A percentile compares a stretch with the other conserved stretches of the same genome.
Evolutionary conservation across 1,140 invertebrate genomes (phyloP).

Genomic region (Polyergus mexicanus): DNA sequence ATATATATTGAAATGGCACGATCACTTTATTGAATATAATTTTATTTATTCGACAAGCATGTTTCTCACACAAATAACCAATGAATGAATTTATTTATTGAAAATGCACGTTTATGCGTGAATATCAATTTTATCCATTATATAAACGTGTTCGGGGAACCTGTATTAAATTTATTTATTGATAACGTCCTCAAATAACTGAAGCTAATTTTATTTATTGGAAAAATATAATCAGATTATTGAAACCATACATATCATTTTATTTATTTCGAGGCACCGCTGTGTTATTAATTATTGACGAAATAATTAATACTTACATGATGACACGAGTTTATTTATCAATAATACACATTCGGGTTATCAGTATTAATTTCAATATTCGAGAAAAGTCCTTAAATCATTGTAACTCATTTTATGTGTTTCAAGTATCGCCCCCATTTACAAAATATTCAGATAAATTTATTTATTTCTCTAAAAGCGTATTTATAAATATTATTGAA

Average conservation of each 20-base stretch:
- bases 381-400: conserved; percentile 17
- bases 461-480: conserved; percentile 21
- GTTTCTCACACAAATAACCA: conserved; percentile 35
- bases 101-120: conserved; percentile 36
- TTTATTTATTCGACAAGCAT: conserved; percentile 56
- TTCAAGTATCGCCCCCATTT: background rate
- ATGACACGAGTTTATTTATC: conserved; percentile 38
- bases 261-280: conserved; percentile 44
- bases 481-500: too few relatives aligned
- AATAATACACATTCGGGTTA: conserved; percentile 17
- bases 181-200: conserved; percentile 31
- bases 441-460: background rate
- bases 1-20: conserved; percentile 43
- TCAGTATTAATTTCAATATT: conserved; percentile 29
- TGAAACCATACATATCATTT: conserved; percentile 43
- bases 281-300: conserved; percentile 57
- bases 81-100: conserved; percentile 60
- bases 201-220: conserved; percentile 60
- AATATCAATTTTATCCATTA: conserved; percentile 61
- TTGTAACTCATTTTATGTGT: conserved; percentile 16
- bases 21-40: conserved; percentile 62
- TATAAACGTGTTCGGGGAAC: conserved; percentile 55
- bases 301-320: conserved; percentile 50
- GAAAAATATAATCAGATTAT: conserved; percentile 56
- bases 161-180: conserved; percentile 61